Percentiles rank a stretch among this genome's conserved stretches.
phyloP scores from a whole-genome alignment of 2,113 vertebrate genomes.

The Egretta garzetta region DNA sequence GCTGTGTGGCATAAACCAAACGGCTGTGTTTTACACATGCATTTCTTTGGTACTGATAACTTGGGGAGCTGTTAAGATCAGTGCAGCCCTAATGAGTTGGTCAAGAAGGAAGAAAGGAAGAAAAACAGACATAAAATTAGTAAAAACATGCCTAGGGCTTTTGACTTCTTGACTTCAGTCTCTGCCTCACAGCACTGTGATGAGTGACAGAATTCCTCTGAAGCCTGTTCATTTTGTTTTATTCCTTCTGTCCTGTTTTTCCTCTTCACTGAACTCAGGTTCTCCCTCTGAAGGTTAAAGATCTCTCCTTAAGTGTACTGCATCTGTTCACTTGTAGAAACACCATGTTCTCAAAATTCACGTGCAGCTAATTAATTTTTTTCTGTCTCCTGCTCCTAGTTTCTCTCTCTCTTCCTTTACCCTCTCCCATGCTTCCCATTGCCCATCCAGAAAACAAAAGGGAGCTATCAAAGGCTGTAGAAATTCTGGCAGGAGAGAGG shows the following conservation, averaged over 20 bases:
- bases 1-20: background rate
- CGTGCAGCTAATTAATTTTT: background rate
- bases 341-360: background rate
- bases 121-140: background rate
- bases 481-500: background rate
- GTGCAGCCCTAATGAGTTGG: background rate
- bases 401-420: background rate
- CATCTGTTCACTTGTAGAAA: constrained; percentile 8
- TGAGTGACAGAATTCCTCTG: constrained; percentile 36
- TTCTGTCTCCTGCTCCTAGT: background rate
- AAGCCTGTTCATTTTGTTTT: background rate
- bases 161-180: constrained; percentile 33
- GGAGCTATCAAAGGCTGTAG: background rate
- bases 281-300: constrained; percentile 46
- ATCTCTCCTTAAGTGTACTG: constrained; percentile 19
- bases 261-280: constrained; percentile 1
- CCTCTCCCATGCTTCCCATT: background rate
- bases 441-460: background rate
- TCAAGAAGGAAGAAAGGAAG: background rate
- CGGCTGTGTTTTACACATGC: background rate
- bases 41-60: background rate
- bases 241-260: constrained; percentile 46
- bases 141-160: background rate
- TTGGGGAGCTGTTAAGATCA: background rate
- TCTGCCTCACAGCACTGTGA: background rate